phyloP scores from a whole-genome alignment of 2,113 vertebrate genomes.

The Clarias batrachus region DNA sequence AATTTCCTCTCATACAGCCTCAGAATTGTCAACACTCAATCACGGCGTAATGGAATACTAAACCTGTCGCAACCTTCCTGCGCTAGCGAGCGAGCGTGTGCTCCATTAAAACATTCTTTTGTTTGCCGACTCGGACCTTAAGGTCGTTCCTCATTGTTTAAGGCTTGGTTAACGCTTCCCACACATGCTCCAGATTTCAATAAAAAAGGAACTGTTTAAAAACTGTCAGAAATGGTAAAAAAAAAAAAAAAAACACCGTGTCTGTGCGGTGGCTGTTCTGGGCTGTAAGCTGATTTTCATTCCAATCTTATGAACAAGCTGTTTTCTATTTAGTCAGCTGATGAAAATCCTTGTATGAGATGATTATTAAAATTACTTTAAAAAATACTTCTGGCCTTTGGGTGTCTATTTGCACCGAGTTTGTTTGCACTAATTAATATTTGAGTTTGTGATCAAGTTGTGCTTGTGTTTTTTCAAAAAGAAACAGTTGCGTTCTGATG shows the following conservation, averaged over 20 bases:
- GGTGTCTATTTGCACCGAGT: no score
- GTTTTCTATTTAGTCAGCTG: neutral
- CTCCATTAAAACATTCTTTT: constrained; percentile 70
- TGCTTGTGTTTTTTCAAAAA: no score
- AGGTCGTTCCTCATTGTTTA: constrained; percentile 55
- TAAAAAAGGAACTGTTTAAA: neutral
- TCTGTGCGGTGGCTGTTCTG: constrained; percentile 4
- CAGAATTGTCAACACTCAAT: constrained; percentile 77
- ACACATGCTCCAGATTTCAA: constrained; percentile 54
- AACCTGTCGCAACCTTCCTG: constrained; percentile 57
- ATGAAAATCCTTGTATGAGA: neutral
- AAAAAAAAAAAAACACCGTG: constrained; percentile 3
- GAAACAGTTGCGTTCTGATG: no score
- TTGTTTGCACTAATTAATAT: no score
- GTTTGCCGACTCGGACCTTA: constrained; percentile 62
- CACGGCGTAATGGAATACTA: constrained; percentile 70
- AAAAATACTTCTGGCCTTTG: no score
- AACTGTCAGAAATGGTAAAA: neutral
- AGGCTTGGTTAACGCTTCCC: constrained; percentile 59
- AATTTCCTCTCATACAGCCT: constrained; percentile 72
- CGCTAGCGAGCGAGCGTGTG: neutral
- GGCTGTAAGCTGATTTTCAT: constrained; percentile 1
- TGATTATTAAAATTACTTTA: no score
- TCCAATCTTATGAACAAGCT: neutral
- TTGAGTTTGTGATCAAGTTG: no score